Conservation (phyloP, 2,797 vertebrate species). For the Adelosebastes latens region DNA sequence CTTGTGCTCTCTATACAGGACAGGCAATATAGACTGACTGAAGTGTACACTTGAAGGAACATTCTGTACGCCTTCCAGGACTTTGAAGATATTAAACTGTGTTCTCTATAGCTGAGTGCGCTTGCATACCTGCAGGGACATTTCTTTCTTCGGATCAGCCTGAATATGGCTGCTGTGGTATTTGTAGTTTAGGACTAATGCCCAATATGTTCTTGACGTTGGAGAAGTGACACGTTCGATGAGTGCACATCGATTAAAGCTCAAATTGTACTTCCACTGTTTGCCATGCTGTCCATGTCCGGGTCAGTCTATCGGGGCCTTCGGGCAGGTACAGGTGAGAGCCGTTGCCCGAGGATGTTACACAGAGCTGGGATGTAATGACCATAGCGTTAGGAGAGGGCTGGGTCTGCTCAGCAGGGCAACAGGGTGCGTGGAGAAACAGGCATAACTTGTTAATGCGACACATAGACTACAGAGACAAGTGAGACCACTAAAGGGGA, state of each 20-base stretch:
- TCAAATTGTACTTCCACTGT: background rate
- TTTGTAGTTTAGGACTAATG: background rate
- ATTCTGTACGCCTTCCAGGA: slow-evolving; percentile 26
- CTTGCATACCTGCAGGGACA: background rate
- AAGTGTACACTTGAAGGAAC: slow-evolving; percentile 39
- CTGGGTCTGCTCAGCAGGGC: background rate
- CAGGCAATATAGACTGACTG: background rate
- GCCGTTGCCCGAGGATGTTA: background rate
- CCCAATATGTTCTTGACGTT: background rate
- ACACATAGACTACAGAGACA: background rate
- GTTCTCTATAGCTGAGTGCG: background rate
- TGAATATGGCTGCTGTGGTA: background rate
- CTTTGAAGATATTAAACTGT: slow-evolving; percentile 26
- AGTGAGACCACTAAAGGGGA: background rate
- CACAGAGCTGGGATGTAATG: background rate
- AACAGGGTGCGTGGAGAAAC: background rate
- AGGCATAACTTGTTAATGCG: background rate
- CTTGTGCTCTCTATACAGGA: slow-evolving; percentile 14
- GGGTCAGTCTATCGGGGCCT: background rate
- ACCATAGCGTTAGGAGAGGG: background rate
- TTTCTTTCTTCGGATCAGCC: background rate
- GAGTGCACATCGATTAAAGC: background rate
- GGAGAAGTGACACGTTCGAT: background rate
- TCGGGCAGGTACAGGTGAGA: background rate
- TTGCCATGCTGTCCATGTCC: background rate